Base-by-base conservation (phyloP, 1,140 invertebrate species). In the Drosophila melanica region DNA sequence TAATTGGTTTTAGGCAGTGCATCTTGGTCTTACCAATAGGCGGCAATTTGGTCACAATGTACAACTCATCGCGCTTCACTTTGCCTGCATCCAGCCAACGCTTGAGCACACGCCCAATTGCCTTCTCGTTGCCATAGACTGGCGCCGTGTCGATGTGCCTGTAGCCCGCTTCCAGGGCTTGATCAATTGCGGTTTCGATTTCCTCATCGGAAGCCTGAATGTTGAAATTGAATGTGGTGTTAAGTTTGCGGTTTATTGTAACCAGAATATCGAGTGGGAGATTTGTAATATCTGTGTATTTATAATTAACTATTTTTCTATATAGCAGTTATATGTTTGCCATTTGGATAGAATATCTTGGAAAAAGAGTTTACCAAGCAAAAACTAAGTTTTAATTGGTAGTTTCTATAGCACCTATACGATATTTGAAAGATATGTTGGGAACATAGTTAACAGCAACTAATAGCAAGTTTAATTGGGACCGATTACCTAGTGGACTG, bases 61-160 rank as follows among this genome's bases (percentile, higher is more conserved):
- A 98, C 20, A 98, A 92, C 30, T 97, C 96, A 81, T 96, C 94
- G 44, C 97, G 93, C 70, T 94, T 95, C 4, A 96, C 92, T 90
- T 94, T 94, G 20, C 95, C 95, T 45, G 94, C 93, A 65, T 94
- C 92, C 48, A 97, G 93, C 95, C 96, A 97, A 89, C 94, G 93
- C 79, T 95, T 95, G 10, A 97, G 92, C 44, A 95, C 95, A 48
- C 93, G 94, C 14, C 97, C 97, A 81, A 98, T 96, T 8, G 94
- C 94, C 69, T 94, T 93, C 92, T 98, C 97, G 90, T 97, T 98
- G 69, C 95, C 94, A 84, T 97, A 97, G 90, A 95, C 95, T 72
- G 95, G 95, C 33, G 96, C 96, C 12, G 96, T 96, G 87, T 97
- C 96, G 60, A 97, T 96, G 75, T 96, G 96, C 30, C 95, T 79